Base-by-base conservation (phyloP, 2,888 invertebrate species). In the Autographa gamma region DNA sequence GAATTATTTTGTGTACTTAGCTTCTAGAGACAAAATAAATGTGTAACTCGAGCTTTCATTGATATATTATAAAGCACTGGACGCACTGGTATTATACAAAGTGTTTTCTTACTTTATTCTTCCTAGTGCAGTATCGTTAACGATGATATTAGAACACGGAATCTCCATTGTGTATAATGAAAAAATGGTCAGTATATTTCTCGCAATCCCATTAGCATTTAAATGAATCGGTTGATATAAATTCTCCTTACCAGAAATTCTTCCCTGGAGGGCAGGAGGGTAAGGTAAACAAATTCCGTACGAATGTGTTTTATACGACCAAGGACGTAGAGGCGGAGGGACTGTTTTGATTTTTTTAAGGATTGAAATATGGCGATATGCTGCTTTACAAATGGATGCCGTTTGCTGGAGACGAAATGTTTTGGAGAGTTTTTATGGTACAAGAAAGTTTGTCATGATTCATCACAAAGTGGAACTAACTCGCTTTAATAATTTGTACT, bases 171-270 rank as follows among this genome's bases (percentile, higher is more conserved):
- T 38, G 1, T 38, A 31, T 31, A 18, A 31, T 63, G 64, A 71
- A 61, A 58, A 75, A 52, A 66, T 63, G 52, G 41, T 63, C 11
- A 19, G 43, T 76, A 66, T 69, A 60, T 63, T 63, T 69, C 61
- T 66, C 31, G 11, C 66, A 41, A 56, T 11, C 43, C 56, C 63
- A 77, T 77, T 68, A 48, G 54, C 70, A 74, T 74, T 52, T 70
- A 74, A 77, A 74, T 74, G 60, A 74, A 70, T 54, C 60, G 31
- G 63, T 70, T 19, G 14, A 43, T 59, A 68, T 77, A 68, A 66
- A 77, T 73, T 68, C 25, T 18, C n/a, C 52, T 41, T 63, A 60
- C 54, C 72, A 52, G 48, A 31, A 25, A 54, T 58, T 43, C 38
- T n/a, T 63, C 31, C 16, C 56, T 9, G 4, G 41, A 65, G 62